Base-by-base conservation (phyloP, 2,797 vertebrate genomes). In the Protosalanx chinensis region DNA sequence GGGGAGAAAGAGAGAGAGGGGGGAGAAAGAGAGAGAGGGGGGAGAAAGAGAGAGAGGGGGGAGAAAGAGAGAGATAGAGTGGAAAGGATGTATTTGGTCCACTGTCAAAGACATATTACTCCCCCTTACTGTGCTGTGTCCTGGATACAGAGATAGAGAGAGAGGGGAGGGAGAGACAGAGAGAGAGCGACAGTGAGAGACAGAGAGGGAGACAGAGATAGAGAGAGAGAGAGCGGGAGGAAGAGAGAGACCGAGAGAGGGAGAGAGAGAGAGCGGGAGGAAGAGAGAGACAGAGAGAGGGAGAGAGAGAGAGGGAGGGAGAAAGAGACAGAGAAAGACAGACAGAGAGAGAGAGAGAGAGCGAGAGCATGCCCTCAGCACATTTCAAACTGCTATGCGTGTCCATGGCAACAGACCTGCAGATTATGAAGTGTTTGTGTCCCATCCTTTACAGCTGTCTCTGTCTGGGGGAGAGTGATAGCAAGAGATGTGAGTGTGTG, bases 241-340 rank as follows among this genome's bases (percentile, higher is more conserved):
- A 27, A 27, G 23, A 27, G 23, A 27, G 23, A 27, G 23, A 27
- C 23, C 1, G 23, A 27, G 23, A 27, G 23, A 27, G 23, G 1
- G 58, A 60, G 58, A 27, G 23, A 61, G 59, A 29, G 20, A 61
- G 20, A 29, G 20, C 10, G 59, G 29, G 59, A 61, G 59, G 20
- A 27, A 61, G 59, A 61, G 59, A 61, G 59, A 61, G 59, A 61
- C 20, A 30, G 59, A 61, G 59, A 61, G 59, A 63, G 60, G 32
- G 60, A 63, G 13, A 33, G 30, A 63, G 29, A 63, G 60, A 62
- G 60, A 15, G 60, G 27, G 30, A 32, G 60, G 33, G 29, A 63
- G 59, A 8, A 20, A 61, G 59, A 61, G 59, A 29, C 20, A 61
- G 20, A 61, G 59, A 61, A 27, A 61, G 59, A 61, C 20, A 61